A percentile compares a stretch with the other conserved stretches of the same genome.
Evolutionary conservation across 2,888 invertebrate genomes (phyloP).

Genomic region (Aproaerema taeniolella): DNA sequence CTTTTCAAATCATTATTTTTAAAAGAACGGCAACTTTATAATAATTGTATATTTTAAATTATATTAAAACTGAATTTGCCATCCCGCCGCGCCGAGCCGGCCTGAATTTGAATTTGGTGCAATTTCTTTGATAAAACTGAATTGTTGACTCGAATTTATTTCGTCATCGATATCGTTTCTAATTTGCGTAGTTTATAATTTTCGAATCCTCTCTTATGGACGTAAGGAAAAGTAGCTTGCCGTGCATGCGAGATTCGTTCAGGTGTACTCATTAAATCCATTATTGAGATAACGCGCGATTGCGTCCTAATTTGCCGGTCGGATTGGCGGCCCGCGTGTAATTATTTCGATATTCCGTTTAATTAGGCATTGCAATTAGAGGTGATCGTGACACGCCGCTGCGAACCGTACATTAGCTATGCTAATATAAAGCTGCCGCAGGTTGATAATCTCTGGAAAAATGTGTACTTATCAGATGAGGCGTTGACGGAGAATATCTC

Average conservation of each 20-base stretch:
- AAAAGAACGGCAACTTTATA: no score
- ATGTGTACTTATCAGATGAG: conserved; percentile 18
- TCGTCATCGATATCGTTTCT: no score
- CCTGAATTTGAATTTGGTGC: no score
- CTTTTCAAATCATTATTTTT: no score
- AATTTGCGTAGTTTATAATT: no score
- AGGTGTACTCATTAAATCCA: conserved; percentile 35
- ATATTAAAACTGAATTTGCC: no score
- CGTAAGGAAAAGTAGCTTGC: no score
- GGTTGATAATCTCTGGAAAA: conserved; percentile 19
- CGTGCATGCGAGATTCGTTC: conserved; percentile 30
- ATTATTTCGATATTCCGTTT: conserved; percentile 52
- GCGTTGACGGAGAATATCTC: conserved; percentile 19
- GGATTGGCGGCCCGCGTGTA: conserved; percentile 39
- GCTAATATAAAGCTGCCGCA: conserved; percentile 39
- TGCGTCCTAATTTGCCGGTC: conserved; percentile 41
- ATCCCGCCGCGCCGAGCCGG: no score
- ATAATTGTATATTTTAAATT: no score
- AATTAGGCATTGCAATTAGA: conserved; percentile 57
- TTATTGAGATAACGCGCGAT: conserved; percentile 33
- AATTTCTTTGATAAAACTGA: no score
- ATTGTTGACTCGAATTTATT: no score
- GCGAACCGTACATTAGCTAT: conserved; percentile 53
- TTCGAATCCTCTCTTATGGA: no score
- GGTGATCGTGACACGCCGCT: conserved; percentile 46